Evolutionary conservation across 1,140 invertebrate species (phyloP), one percentile per base, ranked within the genome.

Genomic region (Liolophura sinensis): DNA sequence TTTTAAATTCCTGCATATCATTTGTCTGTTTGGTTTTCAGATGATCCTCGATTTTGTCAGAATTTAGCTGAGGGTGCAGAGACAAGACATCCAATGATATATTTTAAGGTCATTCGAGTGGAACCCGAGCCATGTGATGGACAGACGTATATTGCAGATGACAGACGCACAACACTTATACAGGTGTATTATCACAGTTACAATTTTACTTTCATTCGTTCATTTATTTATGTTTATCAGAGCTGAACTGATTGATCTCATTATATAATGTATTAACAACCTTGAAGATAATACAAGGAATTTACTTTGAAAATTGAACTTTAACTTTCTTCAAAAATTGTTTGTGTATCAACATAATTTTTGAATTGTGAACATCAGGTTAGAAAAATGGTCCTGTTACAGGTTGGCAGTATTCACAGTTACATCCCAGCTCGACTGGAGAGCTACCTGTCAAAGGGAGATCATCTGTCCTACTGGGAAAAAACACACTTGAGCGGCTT

Each of bases 361-460:
- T 24, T 62, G 24, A 52, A n/a, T 40, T 5, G 3, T 40, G 31
- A 9, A 40, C 31, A 9, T 40, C 31, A 40, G 31, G 31, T 40
- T 40, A 40, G 31, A 5, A 9, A 40, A 40, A 3, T 40, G 9
- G 3, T 16, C 24, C 46, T 56, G 60, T 64, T 73, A 1, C 52
- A 78, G 75, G 61, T 62, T 64, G 75, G 74, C 16, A 73, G 71
- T 59, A 71, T 71, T 22, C 76, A 79, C 64, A 78, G 76, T 64
- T 75, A 75, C 65, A 71, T 79, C 1, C 78, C 78, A 14, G 55
- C 72, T 12, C 70, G 69, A 25, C 67, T 69, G 22, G 58, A 59
- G 20, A 68, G 71, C 20, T 78, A 76, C 58, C 64, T 78, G 14
- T 69, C 69, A 16, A 20, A 24, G 55, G 59, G 49, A 24, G 55